These are phyloP conservation scores for Drosophila ohnishii DNA, from an alignment of 1,140 invertebrate species.

Conservation along the genomic window DNA sequence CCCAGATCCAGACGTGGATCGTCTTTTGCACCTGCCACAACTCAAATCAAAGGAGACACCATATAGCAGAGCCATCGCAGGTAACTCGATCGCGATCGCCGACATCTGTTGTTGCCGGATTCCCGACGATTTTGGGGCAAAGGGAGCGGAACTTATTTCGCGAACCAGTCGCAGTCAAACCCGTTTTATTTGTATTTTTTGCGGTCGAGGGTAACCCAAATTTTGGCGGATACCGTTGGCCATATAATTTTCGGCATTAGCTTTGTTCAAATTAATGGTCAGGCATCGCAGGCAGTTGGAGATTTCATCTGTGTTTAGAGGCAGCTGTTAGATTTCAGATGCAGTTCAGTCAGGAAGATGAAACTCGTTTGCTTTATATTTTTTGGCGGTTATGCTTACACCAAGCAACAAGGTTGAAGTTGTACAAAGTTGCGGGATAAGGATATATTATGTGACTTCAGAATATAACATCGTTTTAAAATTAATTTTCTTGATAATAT, in stretches of 20 bases:
- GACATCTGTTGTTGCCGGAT: conserved; percentile 69
- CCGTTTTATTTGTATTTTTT: conserved; percentile 10
- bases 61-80: conserved; percentile 43
- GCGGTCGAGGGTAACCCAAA: conserved; percentile 70
- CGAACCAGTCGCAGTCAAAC: conserved; percentile 41
- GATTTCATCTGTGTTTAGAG: conserved; percentile 45
- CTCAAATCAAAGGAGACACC: conserved; percentile 66
- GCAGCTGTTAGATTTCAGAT: conserved; percentile 75
- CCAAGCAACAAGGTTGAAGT: conserved; percentile 21
- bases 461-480: no score
- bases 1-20: conserved; percentile 39
- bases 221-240: conserved; percentile 68
- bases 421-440: no score
- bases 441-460: no score
- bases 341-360: conserved; percentile 32
- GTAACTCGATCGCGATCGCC: conserved; percentile 65
- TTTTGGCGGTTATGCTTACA: conserved; percentile 48
- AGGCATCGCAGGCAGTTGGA: conserved; percentile 29
- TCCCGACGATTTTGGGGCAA: conserved; percentile 17
- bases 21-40: conserved; percentile 69
- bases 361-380: conserved; percentile 40
- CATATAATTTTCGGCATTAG: conserved; percentile 78
- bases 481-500: no score
- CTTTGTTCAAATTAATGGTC: conserved; percentile 72
- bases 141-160: conserved; percentile 26